Conservation (phyloP, 2,888 invertebrate species). For the Pseudeuparius sepicola region DNA sequence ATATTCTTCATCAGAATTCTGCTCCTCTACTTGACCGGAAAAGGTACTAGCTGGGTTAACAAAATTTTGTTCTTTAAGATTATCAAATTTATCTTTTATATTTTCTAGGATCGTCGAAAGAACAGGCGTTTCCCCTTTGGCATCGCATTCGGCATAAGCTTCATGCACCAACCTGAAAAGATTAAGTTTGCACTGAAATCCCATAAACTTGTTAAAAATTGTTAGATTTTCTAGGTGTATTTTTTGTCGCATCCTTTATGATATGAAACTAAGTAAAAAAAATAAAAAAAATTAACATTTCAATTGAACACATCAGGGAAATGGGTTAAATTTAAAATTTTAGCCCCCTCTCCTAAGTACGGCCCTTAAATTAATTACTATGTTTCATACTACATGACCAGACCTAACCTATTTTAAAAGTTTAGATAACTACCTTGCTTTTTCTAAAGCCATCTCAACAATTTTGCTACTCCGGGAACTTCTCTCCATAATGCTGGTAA, state of each 20-base stretch:
- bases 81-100: slow-evolving; percentile 6
- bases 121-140: slow-evolving; percentile 9
- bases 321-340: no score
- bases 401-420: no score
- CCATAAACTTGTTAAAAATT: no score
- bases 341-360: no score
- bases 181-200: no score
- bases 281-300: no score
- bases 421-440: no score
- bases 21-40: no score
- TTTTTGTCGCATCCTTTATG: no score
- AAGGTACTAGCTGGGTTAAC: not conserved
- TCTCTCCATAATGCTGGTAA: not conserved
- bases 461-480: slow-evolving; percentile 1
- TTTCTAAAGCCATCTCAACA: not conserved
- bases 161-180: slow-evolving; percentile 9
- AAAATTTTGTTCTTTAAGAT: not conserved
- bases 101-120: slow-evolving; percentile 2
- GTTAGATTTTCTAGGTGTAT: no score
- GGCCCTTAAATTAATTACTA: slow-evolving; percentile 1
- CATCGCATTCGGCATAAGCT: slow-evolving; percentile 10
- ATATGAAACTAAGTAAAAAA: no score
- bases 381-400: slow-evolving; percentile 1
- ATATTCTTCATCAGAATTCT: not conserved
- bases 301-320: no score